phyloP scores from a whole-genome alignment of 2,888 invertebrate species.

The Leptopilina myrica region DNA sequence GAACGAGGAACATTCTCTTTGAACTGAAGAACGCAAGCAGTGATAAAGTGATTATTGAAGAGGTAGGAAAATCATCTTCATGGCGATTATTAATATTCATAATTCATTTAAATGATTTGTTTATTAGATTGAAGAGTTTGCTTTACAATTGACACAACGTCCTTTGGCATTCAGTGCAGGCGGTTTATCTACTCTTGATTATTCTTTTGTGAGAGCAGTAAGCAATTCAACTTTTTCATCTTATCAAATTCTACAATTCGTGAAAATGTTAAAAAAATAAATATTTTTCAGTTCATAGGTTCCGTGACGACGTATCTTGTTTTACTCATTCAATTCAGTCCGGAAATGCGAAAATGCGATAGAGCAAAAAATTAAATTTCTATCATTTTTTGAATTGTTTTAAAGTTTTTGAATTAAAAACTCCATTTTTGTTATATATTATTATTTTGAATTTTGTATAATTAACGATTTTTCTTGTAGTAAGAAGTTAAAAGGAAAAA shows the following conservation, averaged over 20 bases:
- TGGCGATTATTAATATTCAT: background rate
- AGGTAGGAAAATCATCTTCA: background rate
- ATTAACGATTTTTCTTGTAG: too few relatives aligned
- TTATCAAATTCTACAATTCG: background rate
- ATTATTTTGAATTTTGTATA: too few relatives aligned
- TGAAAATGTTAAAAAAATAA: background rate
- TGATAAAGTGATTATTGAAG: conserved; percentile 13
- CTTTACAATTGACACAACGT: conserved; percentile 23
- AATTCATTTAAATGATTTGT: background rate
- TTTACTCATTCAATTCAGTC: background rate
- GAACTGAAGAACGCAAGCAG: background rate
- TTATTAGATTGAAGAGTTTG: conserved; percentile 30
- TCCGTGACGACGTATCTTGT: conserved; percentile 11
- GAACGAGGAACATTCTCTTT: background rate
- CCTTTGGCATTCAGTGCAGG: background rate
- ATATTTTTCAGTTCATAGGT: conserved; percentile 8
- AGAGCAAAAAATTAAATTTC: too few relatives aligned
- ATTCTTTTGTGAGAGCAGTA: background rate
- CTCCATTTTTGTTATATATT: too few relatives aligned
- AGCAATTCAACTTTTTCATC: background rate
- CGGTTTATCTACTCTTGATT: conserved; percentile 18
- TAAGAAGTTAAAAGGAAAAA: too few relatives aligned
- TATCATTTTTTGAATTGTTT: too few relatives aligned
- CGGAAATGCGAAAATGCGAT: background rate
- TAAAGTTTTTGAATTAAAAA: too few relatives aligned